Evolutionary conservation across 2,888 invertebrate species (phyloP), one percentile per base, ranked within the genome.

Genomic region (Papilio elwesi): DNA sequence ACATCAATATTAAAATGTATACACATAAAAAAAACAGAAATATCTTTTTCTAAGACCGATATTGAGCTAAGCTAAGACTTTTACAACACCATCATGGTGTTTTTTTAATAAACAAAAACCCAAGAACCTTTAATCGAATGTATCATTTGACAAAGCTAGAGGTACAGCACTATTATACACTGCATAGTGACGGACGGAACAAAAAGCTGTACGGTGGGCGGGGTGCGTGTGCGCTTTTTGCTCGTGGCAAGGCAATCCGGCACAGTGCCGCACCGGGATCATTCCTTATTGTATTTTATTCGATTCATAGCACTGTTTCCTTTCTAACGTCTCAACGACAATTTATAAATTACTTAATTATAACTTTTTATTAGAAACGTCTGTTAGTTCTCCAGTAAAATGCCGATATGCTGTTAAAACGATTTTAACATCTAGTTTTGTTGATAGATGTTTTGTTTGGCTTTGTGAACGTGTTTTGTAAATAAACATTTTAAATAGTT

Each of bases 251-350:
- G 79, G 78, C 83, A 81, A 83, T 81, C 81, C 85, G 84, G 82
- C 80, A 79, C 81, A 79, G 75, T 62, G 55, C 78, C 78, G 79
- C 78, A 86, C 83, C 86, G 86, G 86, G 86, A 86, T 85, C 84
- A 86, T 86, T 89, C 88, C 87, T 88, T 88, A 85, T 87, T 91
- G 86, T 88, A 86, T 88, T 89, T 90, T 92, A 92, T 90, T 92
- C 90, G 83, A 88, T 87, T 87, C 86, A 84, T 85, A 85, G 87
- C 89, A 85, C 87, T 87, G 88, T 84, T 85, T 85, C 85, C 83
- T 83, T 84, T 76, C 85, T 87, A 86, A 88, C 90, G 91, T 87
- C 84, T 84, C 83, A 79, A 79, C 79, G 76, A 80, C 79, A 79
- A 80, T 82, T 82, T 82, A 79, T 80, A 80, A 82, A 82, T 82